These are phyloP conservation scores for Stegodyphus mimosarum DNA, from an alignment of 1,140 invertebrate species.

Conservation along the genomic window DNA sequence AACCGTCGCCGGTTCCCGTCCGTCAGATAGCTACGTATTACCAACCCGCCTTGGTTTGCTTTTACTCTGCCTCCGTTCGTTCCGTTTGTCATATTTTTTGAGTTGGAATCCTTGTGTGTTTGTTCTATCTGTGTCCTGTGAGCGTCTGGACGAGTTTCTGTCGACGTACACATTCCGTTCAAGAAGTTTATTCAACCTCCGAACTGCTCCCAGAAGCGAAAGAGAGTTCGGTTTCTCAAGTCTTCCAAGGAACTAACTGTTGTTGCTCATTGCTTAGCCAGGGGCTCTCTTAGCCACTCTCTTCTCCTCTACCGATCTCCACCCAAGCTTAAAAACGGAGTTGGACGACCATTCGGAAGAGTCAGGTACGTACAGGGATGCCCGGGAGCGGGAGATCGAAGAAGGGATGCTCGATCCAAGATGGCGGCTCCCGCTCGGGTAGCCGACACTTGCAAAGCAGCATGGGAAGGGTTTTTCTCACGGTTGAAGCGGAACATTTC, in stretches of 20 bases:
- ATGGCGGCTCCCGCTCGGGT: slow-evolving; percentile 16
- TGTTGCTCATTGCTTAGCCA: background rate
- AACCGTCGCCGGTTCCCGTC: slow-evolving; percentile 29
- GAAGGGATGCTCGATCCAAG: slow-evolving; percentile 32
- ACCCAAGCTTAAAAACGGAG: slow-evolving; percentile 40
- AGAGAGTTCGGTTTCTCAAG: background rate
- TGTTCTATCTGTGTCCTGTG: background rate
- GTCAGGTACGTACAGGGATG: slow-evolving; percentile 18
- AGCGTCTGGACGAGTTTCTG: background rate
- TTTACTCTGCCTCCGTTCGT: slow-evolving; percentile 19
- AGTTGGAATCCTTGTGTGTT: background rate
- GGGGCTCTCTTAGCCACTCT: background rate
- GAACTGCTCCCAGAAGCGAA: background rate
- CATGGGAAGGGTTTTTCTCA: no score
- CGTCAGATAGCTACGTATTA: slow-evolving; percentile 13
- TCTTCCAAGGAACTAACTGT: slow-evolving; percentile 28
- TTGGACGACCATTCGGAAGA: slow-evolving; percentile 47
- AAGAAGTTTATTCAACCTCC: no score
- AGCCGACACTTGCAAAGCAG: background rate
- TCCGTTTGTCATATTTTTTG: slow-evolving; percentile 17
- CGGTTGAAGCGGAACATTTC: no score
- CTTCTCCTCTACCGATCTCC: background rate
- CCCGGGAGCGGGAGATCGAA: background rate
- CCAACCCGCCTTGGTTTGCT: slow-evolving; percentile 35
- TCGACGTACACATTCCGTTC: no score